Percentiles rank a stretch among this genome's conserved stretches.
phyloP scores from a whole-genome alignment of 2,888 invertebrate genomes.

The Theodoxus fluviatilis region DNA sequence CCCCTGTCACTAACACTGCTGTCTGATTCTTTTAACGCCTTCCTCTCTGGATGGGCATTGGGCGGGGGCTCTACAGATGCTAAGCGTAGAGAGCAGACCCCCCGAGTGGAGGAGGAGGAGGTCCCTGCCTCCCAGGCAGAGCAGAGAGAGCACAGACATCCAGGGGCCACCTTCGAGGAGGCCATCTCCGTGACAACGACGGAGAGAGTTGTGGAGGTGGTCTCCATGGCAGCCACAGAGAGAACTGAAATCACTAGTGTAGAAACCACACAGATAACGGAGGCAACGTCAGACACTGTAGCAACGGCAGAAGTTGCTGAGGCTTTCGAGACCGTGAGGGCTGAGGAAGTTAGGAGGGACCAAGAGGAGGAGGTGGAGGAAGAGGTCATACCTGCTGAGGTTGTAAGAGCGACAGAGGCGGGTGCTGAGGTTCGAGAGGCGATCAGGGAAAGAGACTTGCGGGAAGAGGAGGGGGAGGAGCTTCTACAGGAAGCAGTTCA shows the following conservation, averaged over 20 bases:
- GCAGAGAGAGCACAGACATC: slow-evolving; percentile 17
- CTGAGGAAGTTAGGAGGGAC: neutral
- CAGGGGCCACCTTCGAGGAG: slow-evolving; percentile 9
- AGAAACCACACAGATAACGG: neutral
- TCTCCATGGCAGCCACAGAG: slow-evolving; percentile 8
- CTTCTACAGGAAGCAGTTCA: neutral
- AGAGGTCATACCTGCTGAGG: too few species aligned
- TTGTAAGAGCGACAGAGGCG: neutral
- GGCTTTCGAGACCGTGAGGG: neutral
- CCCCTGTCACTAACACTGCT: too few species aligned
- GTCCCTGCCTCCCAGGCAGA: neutral
- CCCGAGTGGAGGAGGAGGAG: neutral
- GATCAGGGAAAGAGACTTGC: neutral
- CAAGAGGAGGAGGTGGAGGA: neutral
- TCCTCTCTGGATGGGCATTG: slow-evolving; percentile 38
- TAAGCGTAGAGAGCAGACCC: neutral
- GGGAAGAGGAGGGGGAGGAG: neutral
- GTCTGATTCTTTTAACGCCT: slow-evolving; percentile 39
- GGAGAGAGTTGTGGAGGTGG: neutral
- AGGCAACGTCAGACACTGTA: neutral
- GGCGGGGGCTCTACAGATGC: slow-evolving; percentile 34
- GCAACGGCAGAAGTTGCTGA: neutral
- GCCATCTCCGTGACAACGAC: neutral
- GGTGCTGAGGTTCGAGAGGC: neutral
- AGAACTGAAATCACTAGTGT: neutral